Evolutionary conservation across 2,797 vertebrate genomes (phyloP).

Genomic region (Vespertilio murinus): DNA sequence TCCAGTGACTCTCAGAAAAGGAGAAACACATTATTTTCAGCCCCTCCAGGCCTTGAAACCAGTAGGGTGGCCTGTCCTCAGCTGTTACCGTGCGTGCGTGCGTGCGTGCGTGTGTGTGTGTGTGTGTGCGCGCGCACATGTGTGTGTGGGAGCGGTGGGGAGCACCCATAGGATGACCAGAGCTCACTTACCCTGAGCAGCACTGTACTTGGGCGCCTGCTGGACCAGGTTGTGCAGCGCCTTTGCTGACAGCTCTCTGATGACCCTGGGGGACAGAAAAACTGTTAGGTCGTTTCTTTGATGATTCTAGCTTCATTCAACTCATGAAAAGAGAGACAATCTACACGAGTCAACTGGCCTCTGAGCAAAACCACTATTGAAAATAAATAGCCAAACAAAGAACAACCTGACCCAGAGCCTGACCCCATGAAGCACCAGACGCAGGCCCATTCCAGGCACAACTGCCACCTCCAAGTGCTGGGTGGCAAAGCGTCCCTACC

Average conservation of each 20-base stretch:
- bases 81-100: neutral
- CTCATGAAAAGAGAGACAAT: neutral
- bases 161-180: fast-evolving
- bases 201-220: slow-evolving; percentile 90
- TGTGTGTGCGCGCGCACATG: fast-evolving
- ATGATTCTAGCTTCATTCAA: neutral
- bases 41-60: neutral
- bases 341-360: neutral
- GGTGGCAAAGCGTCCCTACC: fast-evolving
- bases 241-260: slow-evolving; percentile 92
- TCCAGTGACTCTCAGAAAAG: neutral
- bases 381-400: neutral
- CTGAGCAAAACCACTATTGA: neutral
- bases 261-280: slow-evolving; percentile 82
- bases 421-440: neutral
- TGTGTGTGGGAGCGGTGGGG: fast-evolving
- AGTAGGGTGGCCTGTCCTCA: fast-evolving
- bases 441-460: fast-evolving
- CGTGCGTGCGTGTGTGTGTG: fast-evolving
- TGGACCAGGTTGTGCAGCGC: slow-evolving; percentile 93
- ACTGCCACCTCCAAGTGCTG: neutral
- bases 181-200: slow-evolving; percentile 86
- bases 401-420: neutral
- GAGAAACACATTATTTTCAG: neutral
- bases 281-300: neutral